Percentiles rank a stretch among this genome's conserved stretches.
Conservation (phyloP, 1,140 invertebrate species). For the Drosophila nigromelanica region DNA sequence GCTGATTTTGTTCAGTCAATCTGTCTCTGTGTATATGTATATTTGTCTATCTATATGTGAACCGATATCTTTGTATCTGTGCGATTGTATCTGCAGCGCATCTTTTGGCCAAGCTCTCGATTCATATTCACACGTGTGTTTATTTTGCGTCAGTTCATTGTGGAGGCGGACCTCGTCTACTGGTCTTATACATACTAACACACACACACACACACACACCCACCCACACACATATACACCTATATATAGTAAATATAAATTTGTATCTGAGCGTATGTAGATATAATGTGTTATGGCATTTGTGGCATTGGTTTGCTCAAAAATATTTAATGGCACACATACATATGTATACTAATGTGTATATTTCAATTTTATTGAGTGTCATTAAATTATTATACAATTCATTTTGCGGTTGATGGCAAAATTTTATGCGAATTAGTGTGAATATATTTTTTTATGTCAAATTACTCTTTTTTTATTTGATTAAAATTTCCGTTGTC, state of each 20-base stretch:
- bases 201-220: not conserved
- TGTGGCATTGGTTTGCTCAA: conserved; percentile 63
- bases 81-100: conserved; percentile 61
- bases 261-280: conserved; percentile 19
- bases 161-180: conserved; percentile 52
- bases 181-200: conserved; percentile 19
- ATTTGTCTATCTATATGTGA: not conserved
- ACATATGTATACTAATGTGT: not conserved
- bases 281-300: conserved; percentile 72
- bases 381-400: conserved; percentile 63
- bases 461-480: conserved; percentile 1
- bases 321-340: conserved; percentile 35
- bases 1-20: conserved; percentile 64
- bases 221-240: conserved; percentile 4
- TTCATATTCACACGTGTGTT: conserved; percentile 78
- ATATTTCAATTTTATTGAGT: conserved; percentile 53
- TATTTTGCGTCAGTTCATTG: conserved; percentile 60
- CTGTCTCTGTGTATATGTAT: conserved; percentile 17
- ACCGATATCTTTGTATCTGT: conserved; percentile 14
- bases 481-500: not conserved
- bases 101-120: conserved; percentile 70
- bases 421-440: conserved; percentile 13
- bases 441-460: conserved; percentile 10
- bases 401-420: conserved; percentile 53
- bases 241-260: conserved; percentile 26